These are phyloP conservation scores for Aselliscus stoliczkanus DNA, from an alignment of 2,797 vertebrate species.

Conservation along the genomic window DNA sequence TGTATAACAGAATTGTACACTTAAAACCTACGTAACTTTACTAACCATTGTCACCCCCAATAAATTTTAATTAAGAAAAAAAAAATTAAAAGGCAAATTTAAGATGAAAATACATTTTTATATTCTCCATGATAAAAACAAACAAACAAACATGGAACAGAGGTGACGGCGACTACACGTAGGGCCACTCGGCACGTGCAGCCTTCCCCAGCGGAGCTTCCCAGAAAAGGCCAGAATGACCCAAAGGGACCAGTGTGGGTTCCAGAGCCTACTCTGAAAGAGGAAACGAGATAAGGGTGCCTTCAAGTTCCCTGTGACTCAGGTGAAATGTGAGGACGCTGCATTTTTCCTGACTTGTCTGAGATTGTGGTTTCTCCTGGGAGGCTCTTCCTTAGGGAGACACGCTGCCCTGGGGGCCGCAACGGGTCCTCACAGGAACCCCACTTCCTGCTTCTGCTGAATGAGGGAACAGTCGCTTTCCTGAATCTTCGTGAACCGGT, in stretches of 20 bases:
- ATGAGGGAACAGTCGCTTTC: background rate
- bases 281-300: background rate
- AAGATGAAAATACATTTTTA: no score
- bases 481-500: accelerated
- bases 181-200: no score
- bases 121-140: no score
- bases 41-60: no score
- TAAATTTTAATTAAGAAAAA: no score
- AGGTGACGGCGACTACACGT: accelerated
- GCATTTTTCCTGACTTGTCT: background rate
- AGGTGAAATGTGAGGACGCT: accelerated
- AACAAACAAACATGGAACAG: accelerated
- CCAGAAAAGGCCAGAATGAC: no score
- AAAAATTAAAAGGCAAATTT: no score
- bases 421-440: background rate
- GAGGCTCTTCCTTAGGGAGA: no score
- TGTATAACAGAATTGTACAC: no score
- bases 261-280: background rate
- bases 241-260: background rate
- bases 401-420: accelerated
- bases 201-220: no score
- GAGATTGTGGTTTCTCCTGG: no score
- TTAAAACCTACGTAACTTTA: no score
- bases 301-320: accelerated
- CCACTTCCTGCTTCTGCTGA: background rate